Percentiles rank a stretch among this genome's conserved stretches.
These are phyloP conservation scores for Agrochola circellaris DNA, from an alignment of 2,888 invertebrate genomes.

Conservation along the genomic window DNA sequence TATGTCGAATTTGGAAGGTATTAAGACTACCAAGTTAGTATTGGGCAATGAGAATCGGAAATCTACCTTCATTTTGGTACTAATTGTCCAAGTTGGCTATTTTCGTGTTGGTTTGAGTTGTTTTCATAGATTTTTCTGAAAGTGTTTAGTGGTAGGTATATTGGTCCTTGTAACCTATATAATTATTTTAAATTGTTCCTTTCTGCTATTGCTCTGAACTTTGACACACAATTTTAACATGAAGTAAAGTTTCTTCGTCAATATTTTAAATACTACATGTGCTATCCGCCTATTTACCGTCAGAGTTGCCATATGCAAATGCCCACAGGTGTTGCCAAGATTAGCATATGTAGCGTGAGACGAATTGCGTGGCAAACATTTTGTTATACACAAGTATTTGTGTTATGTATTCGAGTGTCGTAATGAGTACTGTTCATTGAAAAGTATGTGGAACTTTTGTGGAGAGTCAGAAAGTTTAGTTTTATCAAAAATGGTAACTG, in stretches of 20 bases:
- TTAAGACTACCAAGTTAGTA: slow-evolving; percentile 7
- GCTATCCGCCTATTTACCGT: slow-evolving; percentile 41
- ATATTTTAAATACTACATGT: slow-evolving; percentile 24
- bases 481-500: not conserved
- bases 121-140: not conserved
- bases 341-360: slow-evolving; percentile 67
- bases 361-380: slow-evolving; percentile 58
- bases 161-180: not conserved
- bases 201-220: not conserved
- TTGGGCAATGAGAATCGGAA: slow-evolving; percentile 24
- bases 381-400: slow-evolving; percentile 45
- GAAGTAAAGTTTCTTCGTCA: not conserved
- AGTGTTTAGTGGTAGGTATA: not conserved
- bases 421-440: slow-evolving; percentile 40
- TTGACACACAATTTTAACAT: not conserved
- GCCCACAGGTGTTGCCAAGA: slow-evolving; percentile 71
- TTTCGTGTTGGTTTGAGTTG: not conserved
- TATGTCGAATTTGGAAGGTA: slow-evolving; percentile 51
- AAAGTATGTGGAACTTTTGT: slow-evolving; percentile 14
- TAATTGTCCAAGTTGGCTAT: not conserved
- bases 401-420: slow-evolving; percentile 47
- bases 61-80: slow-evolving; percentile 1
- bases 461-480: not conserved
- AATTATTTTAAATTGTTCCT: not conserved
- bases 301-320: slow-evolving; percentile 66